Evolutionary conservation across 2,797 vertebrate species (phyloP).

Genomic region (Poecile montanus): DNA sequence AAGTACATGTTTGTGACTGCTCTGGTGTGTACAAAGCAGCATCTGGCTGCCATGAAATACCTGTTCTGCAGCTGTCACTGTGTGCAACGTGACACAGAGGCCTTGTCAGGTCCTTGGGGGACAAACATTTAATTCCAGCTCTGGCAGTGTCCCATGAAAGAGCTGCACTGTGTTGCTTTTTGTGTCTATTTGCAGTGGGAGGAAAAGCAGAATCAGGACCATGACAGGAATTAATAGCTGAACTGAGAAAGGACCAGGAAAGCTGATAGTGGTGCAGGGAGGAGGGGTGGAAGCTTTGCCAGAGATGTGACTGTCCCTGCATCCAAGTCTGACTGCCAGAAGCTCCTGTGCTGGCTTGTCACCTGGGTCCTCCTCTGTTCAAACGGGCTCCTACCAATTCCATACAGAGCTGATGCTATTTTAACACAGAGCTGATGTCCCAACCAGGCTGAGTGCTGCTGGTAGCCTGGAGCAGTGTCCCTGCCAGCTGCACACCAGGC

Average conservation of each 20-base stretch:
- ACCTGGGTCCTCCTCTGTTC: not conserved
- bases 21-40: not conserved
- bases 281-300: not conserved
- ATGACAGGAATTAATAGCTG: not conserved
- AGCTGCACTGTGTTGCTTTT: not conserved
- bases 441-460: not conserved
- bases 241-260: not conserved
- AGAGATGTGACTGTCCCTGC: not conserved
- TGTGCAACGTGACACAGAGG: not conserved
- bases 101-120: not conserved
- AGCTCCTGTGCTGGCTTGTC: slow-evolving; percentile 21
- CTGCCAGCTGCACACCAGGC: not conserved
- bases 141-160: not conserved
- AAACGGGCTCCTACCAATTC: not conserved
- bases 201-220: not conserved
- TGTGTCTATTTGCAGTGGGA: not conserved
- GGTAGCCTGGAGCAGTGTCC: not conserved
- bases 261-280: not conserved
- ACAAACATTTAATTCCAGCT: not conserved
- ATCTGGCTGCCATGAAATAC: not conserved
- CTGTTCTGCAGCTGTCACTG: slow-evolving; percentile 25
- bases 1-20: not conserved
- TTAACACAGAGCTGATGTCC: not conserved
- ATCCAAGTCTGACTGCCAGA: not conserved
- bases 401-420: not conserved